Percentiles rank a stretch among this genome's conserved stretches.
phyloP scores from a whole-genome alignment of 1,140 invertebrate species.

The Watersipora subatra region DNA sequence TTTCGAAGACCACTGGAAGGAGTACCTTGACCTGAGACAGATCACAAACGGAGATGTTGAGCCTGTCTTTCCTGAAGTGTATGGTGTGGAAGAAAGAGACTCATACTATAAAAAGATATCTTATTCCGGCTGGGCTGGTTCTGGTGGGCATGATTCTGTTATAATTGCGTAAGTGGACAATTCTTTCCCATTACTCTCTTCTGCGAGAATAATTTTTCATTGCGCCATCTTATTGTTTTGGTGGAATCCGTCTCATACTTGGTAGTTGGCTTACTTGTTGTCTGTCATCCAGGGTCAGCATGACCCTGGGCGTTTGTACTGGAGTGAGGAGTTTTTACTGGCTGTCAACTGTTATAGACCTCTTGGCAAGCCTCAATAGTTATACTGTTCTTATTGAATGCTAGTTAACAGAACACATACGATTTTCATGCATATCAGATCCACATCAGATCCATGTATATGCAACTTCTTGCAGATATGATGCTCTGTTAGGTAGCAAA shows the following conservation, averaged over 20 bases:
- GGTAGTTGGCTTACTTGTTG: not conserved
- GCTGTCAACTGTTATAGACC: not conserved
- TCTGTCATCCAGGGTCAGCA: not conserved
- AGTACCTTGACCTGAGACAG: conserved; percentile 22
- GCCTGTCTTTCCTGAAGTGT: conserved; percentile 24
- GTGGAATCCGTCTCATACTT: too few species aligned
- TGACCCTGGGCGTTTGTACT: not conserved
- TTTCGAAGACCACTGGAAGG: conserved; percentile 25
- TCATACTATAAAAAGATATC: conserved; percentile 26
- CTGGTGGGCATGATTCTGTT: conserved; percentile 35
- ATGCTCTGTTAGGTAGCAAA: conserved; percentile 26
- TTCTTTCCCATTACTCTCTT: too few species aligned
- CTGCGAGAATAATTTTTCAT: too few species aligned
- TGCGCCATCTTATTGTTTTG: too few species aligned
- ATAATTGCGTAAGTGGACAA: conserved; percentile 30
- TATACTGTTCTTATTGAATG: not conserved
- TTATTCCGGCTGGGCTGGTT: conserved; percentile 29
- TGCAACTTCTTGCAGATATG: conserved; percentile 20
- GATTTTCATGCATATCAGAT: not conserved
- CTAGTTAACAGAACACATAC: not conserved
- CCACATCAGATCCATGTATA: not conserved
- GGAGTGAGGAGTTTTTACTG: not conserved
- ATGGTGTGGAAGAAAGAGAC: conserved; percentile 27
- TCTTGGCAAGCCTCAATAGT: not conserved
- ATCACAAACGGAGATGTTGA: conserved; percentile 19